Evolutionary conservation across 2,888 invertebrate species (phyloP).

Genomic region (Augochlorella aurata): DNA sequence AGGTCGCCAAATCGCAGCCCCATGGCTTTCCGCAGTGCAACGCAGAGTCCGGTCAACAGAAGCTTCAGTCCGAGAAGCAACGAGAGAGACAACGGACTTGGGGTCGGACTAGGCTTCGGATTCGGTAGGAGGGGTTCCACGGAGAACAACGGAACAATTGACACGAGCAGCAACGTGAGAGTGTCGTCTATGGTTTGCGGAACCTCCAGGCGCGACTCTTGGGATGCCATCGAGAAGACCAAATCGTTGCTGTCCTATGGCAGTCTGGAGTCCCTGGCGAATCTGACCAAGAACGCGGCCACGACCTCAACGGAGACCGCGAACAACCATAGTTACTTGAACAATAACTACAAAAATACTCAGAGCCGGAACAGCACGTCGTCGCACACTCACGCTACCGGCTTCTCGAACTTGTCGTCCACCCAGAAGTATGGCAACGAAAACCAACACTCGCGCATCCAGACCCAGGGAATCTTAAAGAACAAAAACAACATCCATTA

Average conservation of each 20-base stretch:
- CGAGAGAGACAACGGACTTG: constrained; percentile 69
- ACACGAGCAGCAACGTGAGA: constrained; percentile 80
- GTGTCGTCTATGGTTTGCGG: constrained; percentile 85
- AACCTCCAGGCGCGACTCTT: constrained; percentile 87
- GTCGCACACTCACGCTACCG: constrained; percentile 76
- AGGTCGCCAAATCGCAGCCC: constrained; percentile 75
- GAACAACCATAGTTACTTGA: constrained; percentile 71
- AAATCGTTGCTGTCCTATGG: constrained; percentile 88
- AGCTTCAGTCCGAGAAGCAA: constrained; percentile 74
- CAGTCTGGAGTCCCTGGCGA: constrained; percentile 88
- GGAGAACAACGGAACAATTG: constrained; percentile 75
- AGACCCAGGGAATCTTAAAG: constrained; percentile 78
- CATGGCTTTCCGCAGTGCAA: constrained; percentile 70
- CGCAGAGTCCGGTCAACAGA: constrained; percentile 74
- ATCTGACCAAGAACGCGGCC: constrained; percentile 86
- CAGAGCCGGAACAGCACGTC: constrained; percentile 73
- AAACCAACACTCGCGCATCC: constrained; percentile 64
- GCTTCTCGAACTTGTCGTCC: constrained; percentile 66
- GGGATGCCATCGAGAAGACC: constrained; percentile 92
- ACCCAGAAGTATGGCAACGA: constrained; percentile 68
- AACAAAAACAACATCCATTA: constrained; percentile 78
- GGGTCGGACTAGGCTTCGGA: constrained; percentile 9
- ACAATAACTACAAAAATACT: constrained; percentile 65
- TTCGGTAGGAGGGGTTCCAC: constrained; percentile 68
- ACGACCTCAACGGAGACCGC: constrained; percentile 83